phyloP scores from a whole-genome alignment of 2,888 invertebrate species.

The Diloba caeruleocephala region DNA sequence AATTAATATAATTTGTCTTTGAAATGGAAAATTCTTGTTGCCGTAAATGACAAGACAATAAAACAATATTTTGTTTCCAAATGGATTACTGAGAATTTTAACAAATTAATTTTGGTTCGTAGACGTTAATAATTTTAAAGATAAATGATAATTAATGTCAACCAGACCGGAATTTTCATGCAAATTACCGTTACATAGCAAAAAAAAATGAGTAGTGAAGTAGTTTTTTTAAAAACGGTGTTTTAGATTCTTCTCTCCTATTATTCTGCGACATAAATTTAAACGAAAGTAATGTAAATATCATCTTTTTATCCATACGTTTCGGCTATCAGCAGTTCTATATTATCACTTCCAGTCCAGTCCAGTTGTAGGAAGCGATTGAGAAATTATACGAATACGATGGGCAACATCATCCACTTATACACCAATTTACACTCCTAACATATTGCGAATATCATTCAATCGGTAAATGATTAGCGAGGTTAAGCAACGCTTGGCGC shows the following conservation, averaged over 20 bases:
- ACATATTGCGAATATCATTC: constrained; percentile 6
- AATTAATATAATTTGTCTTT: constrained; percentile 26
- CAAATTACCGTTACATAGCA: too few relatives aligned
- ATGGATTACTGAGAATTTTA: constrained; percentile 2
- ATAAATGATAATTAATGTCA: too few relatives aligned
- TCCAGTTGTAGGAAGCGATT: constrained; percentile 7
- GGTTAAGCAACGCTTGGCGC: too few relatives aligned
- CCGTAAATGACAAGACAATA: constrained; percentile 17
- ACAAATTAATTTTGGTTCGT: background rate
- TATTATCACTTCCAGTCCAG: background rate
- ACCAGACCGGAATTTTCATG: too few relatives aligned
- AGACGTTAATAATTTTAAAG: background rate
- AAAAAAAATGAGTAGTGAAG: too few relatives aligned
- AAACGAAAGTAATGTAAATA: too few relatives aligned
- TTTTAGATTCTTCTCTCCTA: too few relatives aligned
- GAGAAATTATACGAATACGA: constrained; percentile 20
- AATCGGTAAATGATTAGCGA: too few relatives aligned
- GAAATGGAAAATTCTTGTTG: constrained; percentile 14
- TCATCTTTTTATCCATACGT: too few relatives aligned
- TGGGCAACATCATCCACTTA: constrained; percentile 11
- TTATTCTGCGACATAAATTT: too few relatives aligned
- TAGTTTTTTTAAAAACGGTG: too few relatives aligned
- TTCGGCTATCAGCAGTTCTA: too few relatives aligned
- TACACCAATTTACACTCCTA: background rate
- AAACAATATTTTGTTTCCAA: constrained; percentile 24